A percentile compares a stretch with the other conserved stretches of the same genome.
phyloP scores from a whole-genome alignment of 1,140 invertebrate species.

The Nephotettix cincticeps region DNA sequence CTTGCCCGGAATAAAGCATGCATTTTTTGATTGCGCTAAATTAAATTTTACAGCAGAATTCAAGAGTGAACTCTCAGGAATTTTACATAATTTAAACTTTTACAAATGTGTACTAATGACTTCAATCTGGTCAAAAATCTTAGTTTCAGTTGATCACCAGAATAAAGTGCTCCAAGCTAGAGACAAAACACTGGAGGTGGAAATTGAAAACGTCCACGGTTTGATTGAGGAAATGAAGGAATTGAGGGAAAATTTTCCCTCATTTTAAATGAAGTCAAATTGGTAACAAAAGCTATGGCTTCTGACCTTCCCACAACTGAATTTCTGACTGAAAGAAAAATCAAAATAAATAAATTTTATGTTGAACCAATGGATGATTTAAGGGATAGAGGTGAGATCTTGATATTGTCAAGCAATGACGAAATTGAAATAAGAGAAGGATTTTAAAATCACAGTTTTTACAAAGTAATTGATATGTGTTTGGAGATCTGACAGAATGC shows the following conservation, averaged over 20 bases:
- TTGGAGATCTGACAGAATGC: too few relatives aligned
- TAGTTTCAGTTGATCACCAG: neutral
- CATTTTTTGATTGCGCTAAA: neutral
- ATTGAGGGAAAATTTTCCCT: neutral
- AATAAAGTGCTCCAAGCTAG: neutral
- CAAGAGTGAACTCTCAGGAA: conserved; percentile 3
- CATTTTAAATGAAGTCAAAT: neutral
- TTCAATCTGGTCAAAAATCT: neutral
- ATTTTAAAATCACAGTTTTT: too few relatives aligned
- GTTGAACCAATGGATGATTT: too few relatives aligned
- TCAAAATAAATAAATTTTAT: too few relatives aligned
- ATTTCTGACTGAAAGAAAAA: too few relatives aligned
- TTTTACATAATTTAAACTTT: neutral
- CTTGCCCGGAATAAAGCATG: neutral
- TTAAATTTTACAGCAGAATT: neutral
- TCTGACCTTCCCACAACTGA: neutral
- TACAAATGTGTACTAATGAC: conserved; percentile 3
- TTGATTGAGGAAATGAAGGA: conserved; percentile 1
- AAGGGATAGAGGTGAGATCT: too few relatives aligned
- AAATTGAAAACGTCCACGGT: neutral
- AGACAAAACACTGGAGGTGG: neutral
- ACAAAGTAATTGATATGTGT: too few relatives aligned
- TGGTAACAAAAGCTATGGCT: neutral
- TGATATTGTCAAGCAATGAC: too few relatives aligned
- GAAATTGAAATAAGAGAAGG: too few relatives aligned